Evolutionary conservation across 2,113 vertebrate species (phyloP), one percentile per base, ranked within the genome.

Genomic region (Platichthys stellatus): DNA sequence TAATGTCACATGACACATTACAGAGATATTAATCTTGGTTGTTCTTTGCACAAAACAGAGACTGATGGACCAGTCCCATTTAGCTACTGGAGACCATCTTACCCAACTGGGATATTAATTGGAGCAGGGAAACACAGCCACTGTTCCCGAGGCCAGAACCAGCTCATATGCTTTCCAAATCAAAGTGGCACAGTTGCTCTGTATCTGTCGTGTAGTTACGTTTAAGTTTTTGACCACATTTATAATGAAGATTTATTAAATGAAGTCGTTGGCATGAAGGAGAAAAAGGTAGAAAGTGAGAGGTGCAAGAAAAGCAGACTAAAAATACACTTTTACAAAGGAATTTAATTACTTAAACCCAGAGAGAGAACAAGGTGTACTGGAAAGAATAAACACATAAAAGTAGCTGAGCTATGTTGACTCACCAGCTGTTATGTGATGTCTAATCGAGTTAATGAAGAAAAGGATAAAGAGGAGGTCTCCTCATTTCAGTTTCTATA

Each of bases 401-500:
- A 63, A 53, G 43, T 1, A 49, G 65, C 21, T 15, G 43, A 24
- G 63, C 21, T 43, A 9, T 61, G 11, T 56, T 17, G 26, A 62
- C 23, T 38, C 10, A 8, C 24, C 59, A 47, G 2, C n/a, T 38
- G 20, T 28, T 76, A 6, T 26, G 11, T 61, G 43, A 63, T 47
- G 62, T 74, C 20, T 53, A 4, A 76, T 77, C 51, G 15, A 20
- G 35, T 58, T 23, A 43, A 38, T 59, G 21, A 58, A 58, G 57
- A 58, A 56, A 9, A 23, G 53, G 9, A 56, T 56, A 21, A 58
- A 58, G 57, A 71, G 53, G 40, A 66, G 49, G 47, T 72, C 47
- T 73, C 61, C 67, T 79, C 58, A 74, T 89, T 79, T 81, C 54
- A 66, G 61, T 68, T 80, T 80, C 63, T 85, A 70, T 43, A 74